Percentiles rank a stretch among this genome's conserved stretches.
phyloP scores from a whole-genome alignment of 2,888 invertebrate species.

The Andrena haemorrhoa region DNA sequence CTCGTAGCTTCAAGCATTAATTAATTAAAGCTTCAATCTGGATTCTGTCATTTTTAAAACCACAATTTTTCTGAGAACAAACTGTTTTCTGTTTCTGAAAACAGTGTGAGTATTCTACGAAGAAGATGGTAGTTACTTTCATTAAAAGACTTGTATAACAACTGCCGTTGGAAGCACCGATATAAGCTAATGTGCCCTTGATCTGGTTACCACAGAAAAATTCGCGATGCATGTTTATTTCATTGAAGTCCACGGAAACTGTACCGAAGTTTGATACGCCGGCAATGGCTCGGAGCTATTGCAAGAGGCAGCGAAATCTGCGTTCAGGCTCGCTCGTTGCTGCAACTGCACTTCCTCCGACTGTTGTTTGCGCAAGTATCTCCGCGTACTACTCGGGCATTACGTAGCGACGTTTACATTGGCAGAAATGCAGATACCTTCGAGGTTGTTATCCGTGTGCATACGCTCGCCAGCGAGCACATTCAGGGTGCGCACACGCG shows the following conservation, averaged over 20 bases:
- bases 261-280: neutral
- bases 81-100: no score
- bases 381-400: slow-evolving; percentile 60
- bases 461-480: neutral
- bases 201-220: neutral
- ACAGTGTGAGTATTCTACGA: no score
- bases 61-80: no score
- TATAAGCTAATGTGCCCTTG: neutral
- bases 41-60: no score
- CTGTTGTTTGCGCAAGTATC: slow-evolving; percentile 71
- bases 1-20: no score
- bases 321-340: slow-evolving; percentile 43
- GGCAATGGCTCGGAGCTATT: slow-evolving; percentile 10
- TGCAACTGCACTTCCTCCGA: slow-evolving; percentile 70
- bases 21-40: no score
- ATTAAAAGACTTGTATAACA: no score
- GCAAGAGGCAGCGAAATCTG: slow-evolving; percentile 28
- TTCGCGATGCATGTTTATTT: neutral
- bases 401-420: slow-evolving; percentile 63
- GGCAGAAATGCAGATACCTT: slow-evolving; percentile 64
- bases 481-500: slow-evolving; percentile 11
- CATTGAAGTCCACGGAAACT: neutral
- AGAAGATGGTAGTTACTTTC: no score
- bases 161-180: neutral
- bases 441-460: slow-evolving; percentile 37